Evolutionary conservation across 1,140 invertebrate genomes (phyloP).

Genomic region (Drosophila nikananu): DNA sequence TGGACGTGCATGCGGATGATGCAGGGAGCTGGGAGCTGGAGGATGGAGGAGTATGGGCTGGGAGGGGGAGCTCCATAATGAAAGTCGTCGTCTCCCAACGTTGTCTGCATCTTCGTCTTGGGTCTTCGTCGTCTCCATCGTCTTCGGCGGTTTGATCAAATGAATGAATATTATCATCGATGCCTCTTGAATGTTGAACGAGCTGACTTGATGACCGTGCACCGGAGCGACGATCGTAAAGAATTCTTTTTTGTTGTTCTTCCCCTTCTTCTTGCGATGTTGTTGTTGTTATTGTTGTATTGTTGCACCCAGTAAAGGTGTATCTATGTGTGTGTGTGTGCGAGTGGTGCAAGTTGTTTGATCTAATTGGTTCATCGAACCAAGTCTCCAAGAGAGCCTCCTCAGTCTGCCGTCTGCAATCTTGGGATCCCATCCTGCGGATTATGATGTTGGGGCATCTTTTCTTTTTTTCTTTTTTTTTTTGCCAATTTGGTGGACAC

Average conservation of each 20-base stretch:
- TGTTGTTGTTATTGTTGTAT: conserved; percentile 30
- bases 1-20: conserved; percentile 14
- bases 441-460: conserved; percentile 45
- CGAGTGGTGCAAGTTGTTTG: conserved; percentile 72
- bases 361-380: conserved; percentile 84
- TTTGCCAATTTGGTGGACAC: conserved; percentile 41
- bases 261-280: conserved; percentile 14
- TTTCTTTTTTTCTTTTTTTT: not conserved
- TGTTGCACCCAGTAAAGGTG: conserved; percentile 49
- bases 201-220: conserved; percentile 79
- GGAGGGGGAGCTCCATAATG: conserved; percentile 25
- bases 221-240: conserved; percentile 63
- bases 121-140: conserved; percentile 53
- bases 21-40: conserved; percentile 2
- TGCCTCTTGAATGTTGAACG: conserved; percentile 79
- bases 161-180: conserved; percentile 84
- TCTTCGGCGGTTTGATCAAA: conserved; percentile 82
- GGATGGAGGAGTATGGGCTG: not conserved
- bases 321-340: conserved; percentile 20
- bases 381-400: conserved; percentile 18
- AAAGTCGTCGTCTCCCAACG: conserved; percentile 34
- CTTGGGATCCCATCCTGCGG: conserved; percentile 13
- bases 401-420: conserved; percentile 22
- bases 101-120: conserved; percentile 19
- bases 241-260: conserved; percentile 60